phyloP scores from a whole-genome alignment of 2,888 invertebrate species.

The Uropetala carovei region DNA sequence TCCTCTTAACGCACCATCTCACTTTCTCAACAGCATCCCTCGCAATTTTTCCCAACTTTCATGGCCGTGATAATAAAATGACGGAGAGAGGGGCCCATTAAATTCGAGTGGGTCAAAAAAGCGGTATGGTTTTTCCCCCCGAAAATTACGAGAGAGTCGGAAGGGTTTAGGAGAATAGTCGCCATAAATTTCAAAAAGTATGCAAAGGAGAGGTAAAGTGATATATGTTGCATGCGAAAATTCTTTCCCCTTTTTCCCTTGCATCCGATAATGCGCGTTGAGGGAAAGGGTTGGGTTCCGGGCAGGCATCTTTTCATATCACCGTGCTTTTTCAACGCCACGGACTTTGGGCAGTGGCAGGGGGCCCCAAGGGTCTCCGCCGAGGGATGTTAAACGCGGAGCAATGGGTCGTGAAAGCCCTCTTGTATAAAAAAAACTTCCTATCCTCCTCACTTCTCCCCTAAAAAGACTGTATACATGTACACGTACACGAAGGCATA shows the following conservation, averaged over 20 bases:
- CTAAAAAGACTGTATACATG: constrained; percentile 10
- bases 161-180: not conserved
- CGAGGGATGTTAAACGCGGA: constrained; percentile 11
- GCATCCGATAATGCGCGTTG: not conserved
- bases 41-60: not conserved
- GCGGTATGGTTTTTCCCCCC: not conserved
- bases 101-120: not conserved
- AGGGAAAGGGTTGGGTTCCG: not conserved
- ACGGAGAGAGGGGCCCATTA: not conserved
- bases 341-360: not conserved
- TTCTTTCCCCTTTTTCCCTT: not conserved
- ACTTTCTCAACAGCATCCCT: not conserved
- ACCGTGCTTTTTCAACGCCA: constrained; percentile 2
- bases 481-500: not conserved
- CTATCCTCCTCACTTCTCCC: not conserved
- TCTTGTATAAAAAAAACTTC: not conserved
- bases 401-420: constrained; percentile 17
- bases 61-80: not conserved
- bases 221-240: constrained; percentile 44
- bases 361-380: not conserved
- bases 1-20: not conserved
- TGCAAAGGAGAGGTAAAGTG: constrained; percentile 60
- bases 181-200: constrained; percentile 54
- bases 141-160: not conserved
- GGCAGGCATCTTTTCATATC: not conserved